These are phyloP conservation scores for Bovichtus diacanthus DNA, from an alignment of 2,797 vertebrate genomes.

Conservation along the genomic window DNA sequence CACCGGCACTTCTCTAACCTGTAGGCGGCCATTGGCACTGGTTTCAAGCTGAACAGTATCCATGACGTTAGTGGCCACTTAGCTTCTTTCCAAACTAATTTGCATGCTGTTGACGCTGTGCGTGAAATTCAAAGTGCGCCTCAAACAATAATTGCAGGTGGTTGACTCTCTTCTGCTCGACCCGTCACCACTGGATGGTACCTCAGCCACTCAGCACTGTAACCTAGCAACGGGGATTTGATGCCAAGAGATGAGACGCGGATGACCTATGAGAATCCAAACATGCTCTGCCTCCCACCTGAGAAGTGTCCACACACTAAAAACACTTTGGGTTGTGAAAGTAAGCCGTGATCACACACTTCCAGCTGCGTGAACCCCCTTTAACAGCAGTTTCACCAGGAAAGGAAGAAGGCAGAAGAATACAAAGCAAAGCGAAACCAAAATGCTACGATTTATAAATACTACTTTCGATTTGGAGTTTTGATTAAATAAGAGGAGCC, in stretches of 20 bases:
- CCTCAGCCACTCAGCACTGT: conserved; percentile 20
- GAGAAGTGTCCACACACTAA: neutral
- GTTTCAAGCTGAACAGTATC: conserved; percentile 11
- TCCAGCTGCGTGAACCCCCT: conserved; percentile 17
- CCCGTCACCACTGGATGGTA: conserved; percentile 5
- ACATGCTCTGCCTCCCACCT: neutral
- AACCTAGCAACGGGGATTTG: conserved; percentile 45
- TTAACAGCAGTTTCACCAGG: neutral
- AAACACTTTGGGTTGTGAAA: neutral
- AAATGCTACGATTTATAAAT: neutral
- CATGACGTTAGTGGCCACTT: neutral
- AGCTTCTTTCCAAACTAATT: conserved; percentile 3
- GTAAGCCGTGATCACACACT: neutral
- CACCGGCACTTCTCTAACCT: conserved; percentile 20
- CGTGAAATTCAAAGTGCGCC: conserved; percentile 17
- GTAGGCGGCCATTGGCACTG: neutral
- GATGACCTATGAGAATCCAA: no score
- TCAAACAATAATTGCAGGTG: conserved; percentile 21
- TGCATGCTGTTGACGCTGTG: conserved; percentile 15
- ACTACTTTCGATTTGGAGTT: conserved; percentile 3
- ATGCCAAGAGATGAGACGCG: no score
- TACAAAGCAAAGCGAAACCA: neutral
- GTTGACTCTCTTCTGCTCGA: conserved; percentile 29
- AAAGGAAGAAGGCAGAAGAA: neutral
- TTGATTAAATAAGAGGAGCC: no score